Evolutionary conservation across 1,140 invertebrate genomes (phyloP), one percentile per base, ranked within the genome.

Genomic region (Nilaparvata lugens): DNA sequence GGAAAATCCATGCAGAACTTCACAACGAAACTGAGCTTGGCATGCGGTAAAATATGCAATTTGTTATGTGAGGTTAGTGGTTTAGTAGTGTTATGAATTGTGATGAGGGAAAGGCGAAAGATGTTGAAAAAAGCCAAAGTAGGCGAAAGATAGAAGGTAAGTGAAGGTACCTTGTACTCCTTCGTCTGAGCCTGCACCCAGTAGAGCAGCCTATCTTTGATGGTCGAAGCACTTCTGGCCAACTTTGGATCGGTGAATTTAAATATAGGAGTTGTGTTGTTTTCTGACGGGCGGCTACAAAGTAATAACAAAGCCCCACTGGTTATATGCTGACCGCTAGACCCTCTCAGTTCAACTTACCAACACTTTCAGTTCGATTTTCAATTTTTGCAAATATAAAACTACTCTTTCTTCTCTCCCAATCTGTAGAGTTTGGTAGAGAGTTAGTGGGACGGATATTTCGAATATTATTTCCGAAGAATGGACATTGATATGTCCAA

Each of bases 171-270:
- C 85, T 95, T 86, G 78, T 97, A 98, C 76, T 93, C 93, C 79
- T 87, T 85, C 67, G 94, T 97, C 83, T 95, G 95, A 76, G 88
- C 86, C 77, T 93, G 90, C 79, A 91, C 93, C 95, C 95, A 98
- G 73, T 88, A 83, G 74, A 98, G 83, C 70, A 97, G 82, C 76
- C 93, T 85, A 74, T 97, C 92, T 84, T 97, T 98, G 76, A 95
- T 93, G 76, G 90, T 89, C 74, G 83, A 87, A 66, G 93, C 92
- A 78, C 88, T 93, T 74, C 88, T 82, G 75, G 83, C 85, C 75
- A 93, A 81, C 73, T 83, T 82, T 69, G 87, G 85, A 79, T 91
- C 88, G 71, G 88, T 91, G 80, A 91, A 91, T 83, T 86, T 87
- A 83, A 91, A 90, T 69, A 86, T 81, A 68, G 78, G 79, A 58